Percentiles rank a stretch among this genome's conserved stretches.
These are phyloP conservation scores for Takifugu flavidus DNA, from an alignment of 2,113 vertebrate genomes.

Conservation along the genomic window DNA sequence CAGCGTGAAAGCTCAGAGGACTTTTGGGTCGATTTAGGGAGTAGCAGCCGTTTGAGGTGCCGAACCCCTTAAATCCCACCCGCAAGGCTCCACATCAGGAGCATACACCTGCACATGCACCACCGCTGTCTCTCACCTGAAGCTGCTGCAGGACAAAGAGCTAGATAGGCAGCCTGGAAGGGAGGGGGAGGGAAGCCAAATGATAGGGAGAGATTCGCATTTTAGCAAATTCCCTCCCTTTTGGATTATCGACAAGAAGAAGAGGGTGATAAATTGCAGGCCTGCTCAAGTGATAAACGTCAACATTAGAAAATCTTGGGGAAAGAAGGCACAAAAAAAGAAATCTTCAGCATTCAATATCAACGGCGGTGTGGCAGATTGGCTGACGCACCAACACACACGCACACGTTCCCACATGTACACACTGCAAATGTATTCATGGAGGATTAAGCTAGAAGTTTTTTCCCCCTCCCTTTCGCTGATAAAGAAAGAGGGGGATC, in stretches of 20 bases:
- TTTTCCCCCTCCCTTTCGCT: constrained; percentile 5
- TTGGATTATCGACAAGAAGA: constrained; percentile 74
- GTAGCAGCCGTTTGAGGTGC: constrained; percentile 38
- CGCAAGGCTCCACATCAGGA: constrained; percentile 12
- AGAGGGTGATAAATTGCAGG: constrained; percentile 69
- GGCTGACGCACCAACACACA: constrained; percentile 30
- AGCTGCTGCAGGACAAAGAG: constrained; percentile 28
- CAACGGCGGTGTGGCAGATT: constrained; percentile 55
- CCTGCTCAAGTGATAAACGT: constrained; percentile 80
- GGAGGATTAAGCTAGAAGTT: constrained; percentile 66
- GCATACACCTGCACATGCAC: constrained; percentile 17
- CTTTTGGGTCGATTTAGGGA: constrained; percentile 44
- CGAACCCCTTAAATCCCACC: constrained; percentile 43
- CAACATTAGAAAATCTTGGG: constrained; percentile 81
- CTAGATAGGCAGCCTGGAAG: neutral
- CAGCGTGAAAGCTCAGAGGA: constrained; percentile 58
- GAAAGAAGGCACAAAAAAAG: constrained; percentile 74
- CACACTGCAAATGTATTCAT: constrained; percentile 62
- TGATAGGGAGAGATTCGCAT: constrained; percentile 54
- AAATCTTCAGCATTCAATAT: constrained; percentile 71
- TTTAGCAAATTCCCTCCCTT: constrained; percentile 67
- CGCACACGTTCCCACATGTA: neutral
- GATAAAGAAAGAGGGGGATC: constrained; percentile 47
- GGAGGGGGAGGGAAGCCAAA: constrained; percentile 13
- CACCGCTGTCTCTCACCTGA: constrained; percentile 26